phyloP scores from a whole-genome alignment of 2,888 invertebrate species.

The Acronicta leporina region DNA sequence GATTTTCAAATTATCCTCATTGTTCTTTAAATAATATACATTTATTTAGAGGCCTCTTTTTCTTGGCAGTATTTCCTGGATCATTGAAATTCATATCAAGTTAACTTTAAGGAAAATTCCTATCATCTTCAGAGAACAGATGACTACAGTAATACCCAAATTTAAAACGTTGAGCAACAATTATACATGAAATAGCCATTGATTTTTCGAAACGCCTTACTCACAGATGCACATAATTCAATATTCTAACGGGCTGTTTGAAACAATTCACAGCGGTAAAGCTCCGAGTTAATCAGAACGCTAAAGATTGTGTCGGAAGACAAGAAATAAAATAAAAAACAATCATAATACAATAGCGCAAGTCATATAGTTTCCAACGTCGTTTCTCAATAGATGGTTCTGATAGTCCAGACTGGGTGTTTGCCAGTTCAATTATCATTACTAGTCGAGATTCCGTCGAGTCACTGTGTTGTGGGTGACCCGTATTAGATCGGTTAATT shows the following conservation, averaged over 20 bases:
- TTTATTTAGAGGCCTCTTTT: conserved; percentile 1
- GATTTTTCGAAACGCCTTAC: conserved; percentile 39
- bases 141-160: conserved; percentile 22
- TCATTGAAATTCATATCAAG: conserved; percentile 42
- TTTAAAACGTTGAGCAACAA: conserved; percentile 24
- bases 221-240: conserved; percentile 65
- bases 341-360: conserved; percentile 86
- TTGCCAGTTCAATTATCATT: conserved; percentile 90
- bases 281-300: conserved; percentile 87
- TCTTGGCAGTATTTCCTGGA: conserved; percentile 13
- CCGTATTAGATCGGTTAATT: conserved; percentile 90
- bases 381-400: conserved; percentile 81
- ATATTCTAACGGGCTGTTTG: conserved; percentile 72
- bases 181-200: conserved; percentile 27
- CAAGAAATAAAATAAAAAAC: conserved; percentile 84
- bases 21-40: background rate
- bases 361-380: conserved; percentile 85
- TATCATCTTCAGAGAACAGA: conserved; percentile 6
- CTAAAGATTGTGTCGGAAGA: conserved; percentile 88
- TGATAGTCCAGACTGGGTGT: conserved; percentile 86
- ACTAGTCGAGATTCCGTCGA: conserved; percentile 79
- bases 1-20: conserved; percentile 22
- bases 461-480: conserved; percentile 87
- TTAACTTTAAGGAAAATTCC: conserved; percentile 29
- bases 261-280: conserved; percentile 87